Percentiles rank a stretch among this genome's conserved stretches.
Conservation (phyloP, 2,888 invertebrate species). For the Hipparchia sbordonii region DNA sequence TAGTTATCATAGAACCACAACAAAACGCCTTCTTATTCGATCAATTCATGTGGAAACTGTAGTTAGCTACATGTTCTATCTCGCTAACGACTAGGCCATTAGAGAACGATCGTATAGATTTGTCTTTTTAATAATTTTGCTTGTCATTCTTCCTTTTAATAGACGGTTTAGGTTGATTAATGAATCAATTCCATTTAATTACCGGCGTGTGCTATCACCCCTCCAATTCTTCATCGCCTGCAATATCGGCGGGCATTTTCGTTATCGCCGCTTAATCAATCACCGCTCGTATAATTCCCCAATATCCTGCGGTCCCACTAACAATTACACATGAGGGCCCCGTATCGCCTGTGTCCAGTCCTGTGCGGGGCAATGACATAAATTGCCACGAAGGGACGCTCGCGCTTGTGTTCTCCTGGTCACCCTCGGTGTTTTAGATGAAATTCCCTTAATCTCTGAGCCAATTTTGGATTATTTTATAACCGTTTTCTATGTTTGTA, state of each 20-base stretch:
- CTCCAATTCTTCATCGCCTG: constrained; percentile 61
- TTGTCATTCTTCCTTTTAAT: constrained; percentile 58
- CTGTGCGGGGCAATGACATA: constrained; percentile 78
- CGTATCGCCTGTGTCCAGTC: constrained; percentile 71
- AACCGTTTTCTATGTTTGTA: too few relatives aligned
- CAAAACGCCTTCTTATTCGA: neutral
- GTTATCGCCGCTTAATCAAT: constrained; percentile 78
- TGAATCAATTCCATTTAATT: constrained; percentile 54
- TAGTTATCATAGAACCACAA: neutral
- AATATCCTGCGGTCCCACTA: constrained; percentile 79
- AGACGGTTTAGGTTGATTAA: constrained; percentile 52
- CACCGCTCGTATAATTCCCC: constrained; percentile 77
- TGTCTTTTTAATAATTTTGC: constrained; percentile 41
- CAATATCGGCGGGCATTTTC: constrained; percentile 65
- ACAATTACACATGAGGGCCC: constrained; percentile 79
- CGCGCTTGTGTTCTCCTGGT: constrained; percentile 41
- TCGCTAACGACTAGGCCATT: neutral
- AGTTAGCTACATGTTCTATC: neutral
- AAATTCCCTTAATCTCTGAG: neutral
- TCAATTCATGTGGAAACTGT: neutral
- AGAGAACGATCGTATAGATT: neutral
- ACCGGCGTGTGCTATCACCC: constrained; percentile 44
- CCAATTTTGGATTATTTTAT: neutral
- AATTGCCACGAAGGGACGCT: constrained; percentile 74
- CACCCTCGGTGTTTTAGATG: constrained; percentile 2